phyloP scores from a whole-genome alignment of 2,888 invertebrate species.

The Eupithecia dodoneata region DNA sequence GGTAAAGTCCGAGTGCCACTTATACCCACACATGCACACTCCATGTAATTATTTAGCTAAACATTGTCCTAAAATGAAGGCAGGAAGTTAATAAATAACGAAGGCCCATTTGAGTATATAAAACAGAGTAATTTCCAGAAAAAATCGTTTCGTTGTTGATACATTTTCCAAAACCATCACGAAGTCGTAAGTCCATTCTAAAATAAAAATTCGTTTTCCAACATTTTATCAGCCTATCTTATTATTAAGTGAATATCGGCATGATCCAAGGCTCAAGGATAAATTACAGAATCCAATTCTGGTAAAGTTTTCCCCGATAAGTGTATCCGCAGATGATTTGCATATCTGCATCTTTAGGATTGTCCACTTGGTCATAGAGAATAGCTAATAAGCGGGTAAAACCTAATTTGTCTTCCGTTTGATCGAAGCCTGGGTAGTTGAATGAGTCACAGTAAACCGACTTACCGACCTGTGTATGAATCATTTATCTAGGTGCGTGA shows the following conservation, averaged over 20 bases:
- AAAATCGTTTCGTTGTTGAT: not conserved
- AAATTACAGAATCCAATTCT: not conserved
- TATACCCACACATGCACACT: not conserved
- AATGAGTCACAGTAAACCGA: slow-evolving; percentile 33
- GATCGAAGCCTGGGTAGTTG: slow-evolving; percentile 11
- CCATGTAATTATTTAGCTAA: not conserved
- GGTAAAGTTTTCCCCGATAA: not conserved
- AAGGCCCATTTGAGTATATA: not conserved
- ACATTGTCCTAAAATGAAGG: not conserved
- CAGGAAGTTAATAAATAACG: not conserved
- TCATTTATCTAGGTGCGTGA: slow-evolving; percentile 41
- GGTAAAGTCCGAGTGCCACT: not conserved
- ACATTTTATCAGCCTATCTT: not conserved
- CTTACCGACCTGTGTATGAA: slow-evolving; percentile 29
- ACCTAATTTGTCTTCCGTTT: slow-evolving; percentile 4
- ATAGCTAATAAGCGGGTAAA: not conserved
- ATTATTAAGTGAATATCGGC: not conserved
- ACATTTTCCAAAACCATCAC: not conserved
- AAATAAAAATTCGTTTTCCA: not conserved
- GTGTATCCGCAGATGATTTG: not conserved
- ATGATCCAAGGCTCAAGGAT: not conserved
- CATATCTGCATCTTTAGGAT: not conserved
- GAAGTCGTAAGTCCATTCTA: not conserved
- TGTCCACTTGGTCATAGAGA: not conserved
- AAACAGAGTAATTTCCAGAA: not conserved